Percentiles rank a stretch among this genome's conserved stretches.
Evolutionary conservation across 2,888 invertebrate species (phyloP).

Genomic region (Rapana venosa): DNA sequence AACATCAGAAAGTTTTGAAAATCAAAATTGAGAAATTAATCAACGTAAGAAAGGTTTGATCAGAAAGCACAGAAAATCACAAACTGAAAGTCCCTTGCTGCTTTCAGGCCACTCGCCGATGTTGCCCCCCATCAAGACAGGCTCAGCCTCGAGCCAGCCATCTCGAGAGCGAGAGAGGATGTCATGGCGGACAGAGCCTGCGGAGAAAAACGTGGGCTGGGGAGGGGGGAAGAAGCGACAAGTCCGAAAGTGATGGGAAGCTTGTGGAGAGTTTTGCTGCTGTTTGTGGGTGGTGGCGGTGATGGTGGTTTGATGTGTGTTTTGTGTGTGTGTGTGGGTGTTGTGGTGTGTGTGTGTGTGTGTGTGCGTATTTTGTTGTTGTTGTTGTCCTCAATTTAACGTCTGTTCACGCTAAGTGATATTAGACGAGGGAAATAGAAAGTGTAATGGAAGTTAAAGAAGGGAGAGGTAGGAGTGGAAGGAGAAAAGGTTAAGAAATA

Average conservation of each 20-base stretch:
- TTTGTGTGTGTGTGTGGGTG: neutral
- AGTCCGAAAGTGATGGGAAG: conserved; percentile 20
- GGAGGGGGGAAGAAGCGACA: conserved; percentile 69
- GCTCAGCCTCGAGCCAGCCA: conserved; percentile 56
- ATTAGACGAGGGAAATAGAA: too few species aligned
- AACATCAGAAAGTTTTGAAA: too few species aligned
- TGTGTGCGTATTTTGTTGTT: neutral
- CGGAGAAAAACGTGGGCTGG: conserved; percentile 68
- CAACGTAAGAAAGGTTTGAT: too few species aligned
- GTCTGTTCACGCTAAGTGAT: too few species aligned
- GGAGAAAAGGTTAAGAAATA: too few species aligned
- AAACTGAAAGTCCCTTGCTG: neutral
- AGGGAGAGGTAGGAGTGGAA: too few species aligned
- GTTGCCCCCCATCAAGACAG: conserved; percentile 67
- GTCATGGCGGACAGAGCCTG: conserved; percentile 66
- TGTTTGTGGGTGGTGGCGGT: neutral
- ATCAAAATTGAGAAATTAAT: too few species aligned
- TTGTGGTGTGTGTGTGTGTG: neutral
- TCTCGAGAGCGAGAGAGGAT: conserved; percentile 61
- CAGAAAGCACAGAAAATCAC: too few species aligned
- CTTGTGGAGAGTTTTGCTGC: neutral
- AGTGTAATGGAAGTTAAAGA: too few species aligned
- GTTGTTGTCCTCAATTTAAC: neutral
- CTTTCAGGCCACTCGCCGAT: conserved; percentile 51
- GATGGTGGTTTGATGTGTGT: neutral